A percentile compares a stretch with the other conserved stretches of the same genome.
These are phyloP conservation scores for Synanthedon myopaeformis DNA, from an alignment of 2,888 invertebrate species.

Conservation along the genomic window DNA sequence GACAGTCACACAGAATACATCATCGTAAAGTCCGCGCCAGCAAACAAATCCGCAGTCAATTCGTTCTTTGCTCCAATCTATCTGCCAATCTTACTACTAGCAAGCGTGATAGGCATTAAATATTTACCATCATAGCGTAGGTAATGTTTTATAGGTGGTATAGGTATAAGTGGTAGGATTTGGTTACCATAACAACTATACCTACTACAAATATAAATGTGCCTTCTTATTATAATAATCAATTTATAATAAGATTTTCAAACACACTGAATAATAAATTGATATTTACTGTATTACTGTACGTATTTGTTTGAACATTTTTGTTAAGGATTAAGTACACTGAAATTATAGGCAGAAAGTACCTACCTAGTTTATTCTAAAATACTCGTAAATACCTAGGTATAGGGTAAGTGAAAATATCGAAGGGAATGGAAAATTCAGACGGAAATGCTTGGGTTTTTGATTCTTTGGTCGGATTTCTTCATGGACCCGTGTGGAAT, in stretches of 20 bases:
- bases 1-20: too few relatives aligned
- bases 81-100: too few relatives aligned
- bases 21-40: too few relatives aligned
- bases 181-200: conserved; percentile 28
- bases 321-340: not conserved
- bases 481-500: conserved; percentile 94
- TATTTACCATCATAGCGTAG: not conserved
- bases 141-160: not conserved
- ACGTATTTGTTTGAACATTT: too few relatives aligned
- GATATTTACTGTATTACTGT: too few relatives aligned
- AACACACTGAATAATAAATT: too few relatives aligned
- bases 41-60: too few relatives aligned
- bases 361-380: too few relatives aligned
- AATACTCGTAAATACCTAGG: too few relatives aligned
- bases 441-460: conserved; percentile 89
- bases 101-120: too few relatives aligned
- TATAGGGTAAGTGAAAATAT: not conserved
- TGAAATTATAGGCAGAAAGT: not conserved
- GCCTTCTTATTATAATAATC: not conserved
- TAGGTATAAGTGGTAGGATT: not conserved
- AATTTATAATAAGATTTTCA: too few relatives aligned
- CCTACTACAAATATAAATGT: conserved; percentile 6
- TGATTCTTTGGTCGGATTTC: conserved; percentile 89
- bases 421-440: conserved; percentile 31
- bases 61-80: too few relatives aligned